Conservation (phyloP, 2,888 invertebrate genomes). For the Yponomeuta plumbellus region DNA sequence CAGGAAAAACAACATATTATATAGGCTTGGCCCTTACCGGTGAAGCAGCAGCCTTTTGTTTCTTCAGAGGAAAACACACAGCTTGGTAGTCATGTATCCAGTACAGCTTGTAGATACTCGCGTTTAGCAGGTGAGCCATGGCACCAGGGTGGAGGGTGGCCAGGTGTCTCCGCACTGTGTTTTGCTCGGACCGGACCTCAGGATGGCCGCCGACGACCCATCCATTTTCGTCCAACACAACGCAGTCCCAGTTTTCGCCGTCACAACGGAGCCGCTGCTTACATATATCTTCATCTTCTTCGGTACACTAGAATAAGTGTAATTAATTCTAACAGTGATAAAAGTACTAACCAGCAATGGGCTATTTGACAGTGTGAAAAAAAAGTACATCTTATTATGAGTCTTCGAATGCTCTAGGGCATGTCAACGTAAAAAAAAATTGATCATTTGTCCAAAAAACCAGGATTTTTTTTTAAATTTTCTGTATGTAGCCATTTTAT, state of each 20-base stretch:
- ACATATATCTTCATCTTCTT: slow-evolving; percentile 45
- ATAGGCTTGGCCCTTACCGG: slow-evolving; percentile 18
- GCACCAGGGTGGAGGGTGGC: slow-evolving; percentile 48
- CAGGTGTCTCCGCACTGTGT: slow-evolving; percentile 47
- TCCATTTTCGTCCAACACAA: slow-evolving; percentile 61
- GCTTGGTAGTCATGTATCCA: slow-evolving; percentile 67
- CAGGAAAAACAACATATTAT: no score
- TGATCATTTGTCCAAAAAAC: no score
- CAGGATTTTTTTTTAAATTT: no score
- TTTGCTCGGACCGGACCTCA: slow-evolving; percentile 27
- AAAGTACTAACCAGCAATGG: no score
- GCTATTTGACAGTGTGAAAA: no score
- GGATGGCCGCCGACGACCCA: slow-evolving; percentile 52
- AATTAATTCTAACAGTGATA: no score
- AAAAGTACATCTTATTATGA: no score
- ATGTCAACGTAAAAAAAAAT: no score
- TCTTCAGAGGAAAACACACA: slow-evolving; percentile 51
- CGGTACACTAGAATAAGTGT: slow-evolving; percentile 37
- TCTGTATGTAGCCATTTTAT: no score
- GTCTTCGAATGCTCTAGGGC: no score
- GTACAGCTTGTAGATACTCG: slow-evolving; percentile 50
- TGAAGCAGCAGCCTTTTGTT: slow-evolving; percentile 34
- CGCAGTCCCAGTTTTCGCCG: slow-evolving; percentile 53
- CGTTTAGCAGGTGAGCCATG: slow-evolving; percentile 53
- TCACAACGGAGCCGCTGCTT: slow-evolving; percentile 39